Conservation (phyloP, 2,113 vertebrate genomes). For the Aplodontia rufa region DNA sequence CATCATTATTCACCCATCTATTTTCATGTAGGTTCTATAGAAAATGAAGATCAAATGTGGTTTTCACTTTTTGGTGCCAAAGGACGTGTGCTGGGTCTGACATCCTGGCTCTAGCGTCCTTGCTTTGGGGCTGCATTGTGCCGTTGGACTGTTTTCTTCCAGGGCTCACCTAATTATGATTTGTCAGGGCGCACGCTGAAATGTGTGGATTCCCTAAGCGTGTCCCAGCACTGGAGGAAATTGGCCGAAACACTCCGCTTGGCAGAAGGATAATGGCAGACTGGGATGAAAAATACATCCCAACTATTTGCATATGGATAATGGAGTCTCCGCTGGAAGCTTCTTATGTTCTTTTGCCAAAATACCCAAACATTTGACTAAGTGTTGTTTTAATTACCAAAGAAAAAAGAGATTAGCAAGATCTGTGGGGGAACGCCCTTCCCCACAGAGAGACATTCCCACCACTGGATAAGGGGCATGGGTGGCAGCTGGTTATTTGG, state of each 20-base stretch:
- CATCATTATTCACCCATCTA: neutral
- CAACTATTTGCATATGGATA: constrained; percentile 43
- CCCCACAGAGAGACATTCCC: neutral
- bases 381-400: neutral
- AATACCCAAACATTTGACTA: constrained; percentile 9
- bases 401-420: neutral
- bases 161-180: constrained; percentile 26
- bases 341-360: neutral
- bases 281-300: neutral
- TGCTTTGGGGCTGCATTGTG: neutral
- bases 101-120: neutral
- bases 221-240: neutral
- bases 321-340: neutral
- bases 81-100: neutral
- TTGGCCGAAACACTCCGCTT: constrained; percentile 15
- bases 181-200: neutral
- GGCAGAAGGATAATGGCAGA: constrained; percentile 35
- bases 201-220: constrained; percentile 46
- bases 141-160: neutral
- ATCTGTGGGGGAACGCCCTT: neutral
- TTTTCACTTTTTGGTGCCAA: neutral
- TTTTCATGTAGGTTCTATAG: neutral
- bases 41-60: neutral
- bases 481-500: neutral
- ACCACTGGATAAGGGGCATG: neutral